Base-by-base conservation (phyloP, 2,113 vertebrate genomes). In the Raja brachyura region DNA sequence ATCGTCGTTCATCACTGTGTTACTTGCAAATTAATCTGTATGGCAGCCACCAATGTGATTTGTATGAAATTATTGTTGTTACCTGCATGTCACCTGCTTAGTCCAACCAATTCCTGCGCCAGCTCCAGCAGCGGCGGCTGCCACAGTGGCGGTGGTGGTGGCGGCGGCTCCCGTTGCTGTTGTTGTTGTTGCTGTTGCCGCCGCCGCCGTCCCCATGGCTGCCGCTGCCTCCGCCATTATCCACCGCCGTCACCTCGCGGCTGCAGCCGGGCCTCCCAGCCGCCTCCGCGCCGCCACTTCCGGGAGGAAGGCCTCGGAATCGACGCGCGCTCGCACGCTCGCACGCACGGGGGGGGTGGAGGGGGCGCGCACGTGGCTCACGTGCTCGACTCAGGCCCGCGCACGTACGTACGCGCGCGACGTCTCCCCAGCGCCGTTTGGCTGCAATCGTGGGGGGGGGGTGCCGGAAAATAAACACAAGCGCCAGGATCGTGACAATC, bases 181-280 rank as follows among this genome's bases (percentile, higher is more conserved):
- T 16, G 93, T 95, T 28, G 93, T 48, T 48, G 39, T 48, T 48
- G 18, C 93, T 7, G 88, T 93, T 1, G 76, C 95, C 93, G 94
- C 95, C 94, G 94, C 95, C 93, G 94, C 94, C 94, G 77, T 93
- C 93, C 93, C 96, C 95, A 93, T 92, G 16, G 95, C 95, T 94
- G 96, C 95, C 94, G 96, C 96, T 95, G 96, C 96, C 96, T 97
- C 96, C 95, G 96, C 96, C 96, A 97, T 97, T 94, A 95, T 96
- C 96, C 96, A 95, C 86, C 95, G 95, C 95, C 93, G 95, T 92
- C 90, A 74, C 90, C 66, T 68, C 90, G 90, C 90, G 66, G 90
- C 90, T 92, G 22, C 90, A 73, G 33, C 90, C 66, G 90, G 90
- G 68, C 66, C 90, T 73, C 66, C 90, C 95, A 95, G 93, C 94